Conservation (phyloP, 2,797 vertebrate genomes). For the Hippopotamyrus pictus region DNA sequence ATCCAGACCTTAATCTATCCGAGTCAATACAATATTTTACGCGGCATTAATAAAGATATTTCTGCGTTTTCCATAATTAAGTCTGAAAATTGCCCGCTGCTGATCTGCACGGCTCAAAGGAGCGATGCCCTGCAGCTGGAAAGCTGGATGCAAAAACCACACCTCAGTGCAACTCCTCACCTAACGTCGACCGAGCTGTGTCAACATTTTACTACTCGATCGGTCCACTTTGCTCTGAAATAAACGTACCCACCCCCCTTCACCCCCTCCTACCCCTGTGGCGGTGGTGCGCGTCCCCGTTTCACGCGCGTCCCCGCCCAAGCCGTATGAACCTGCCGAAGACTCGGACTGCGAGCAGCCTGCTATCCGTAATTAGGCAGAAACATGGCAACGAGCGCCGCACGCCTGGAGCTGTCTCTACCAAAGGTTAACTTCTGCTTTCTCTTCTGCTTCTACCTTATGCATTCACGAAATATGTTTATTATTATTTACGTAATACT, state of each 20-base stretch:
- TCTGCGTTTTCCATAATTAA: neutral
- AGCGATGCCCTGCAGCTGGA: neutral
- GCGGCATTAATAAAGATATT: neutral
- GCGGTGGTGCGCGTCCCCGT: neutral
- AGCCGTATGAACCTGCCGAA: conserved; percentile 9
- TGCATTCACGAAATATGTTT: neutral
- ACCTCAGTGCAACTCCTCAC: neutral
- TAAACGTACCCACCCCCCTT: neutral
- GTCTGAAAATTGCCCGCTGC: neutral
- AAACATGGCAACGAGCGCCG: neutral
- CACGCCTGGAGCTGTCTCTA: neutral
- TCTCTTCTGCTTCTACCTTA: neutral
- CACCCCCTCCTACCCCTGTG: neutral
- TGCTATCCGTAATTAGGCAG: neutral
- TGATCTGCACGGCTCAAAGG: neutral
- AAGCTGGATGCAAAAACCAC: neutral
- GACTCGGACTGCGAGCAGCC: neutral
- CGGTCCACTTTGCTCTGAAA: neutral
- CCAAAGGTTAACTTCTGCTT: neutral
- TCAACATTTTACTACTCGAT: neutral
- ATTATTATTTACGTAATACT: neutral
- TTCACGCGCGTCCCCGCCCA: neutral
- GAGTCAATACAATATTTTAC: neutral
- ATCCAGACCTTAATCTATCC: neutral
- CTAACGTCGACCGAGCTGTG: neutral